These are phyloP conservation scores for Harpalus rufipes DNA, from an alignment of 2,888 invertebrate genomes.

Conservation along the genomic window DNA sequence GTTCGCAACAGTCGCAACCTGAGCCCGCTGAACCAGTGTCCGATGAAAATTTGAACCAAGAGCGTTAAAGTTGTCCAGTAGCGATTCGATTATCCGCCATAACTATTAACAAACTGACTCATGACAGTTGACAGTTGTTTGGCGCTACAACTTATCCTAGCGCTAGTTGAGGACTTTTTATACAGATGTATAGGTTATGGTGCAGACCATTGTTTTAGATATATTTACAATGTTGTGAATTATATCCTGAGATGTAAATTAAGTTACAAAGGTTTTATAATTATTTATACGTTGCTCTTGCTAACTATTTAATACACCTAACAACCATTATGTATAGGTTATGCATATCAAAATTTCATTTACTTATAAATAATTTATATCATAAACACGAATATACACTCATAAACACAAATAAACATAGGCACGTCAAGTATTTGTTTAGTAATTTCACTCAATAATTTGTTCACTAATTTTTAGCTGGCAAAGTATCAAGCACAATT, in stretches of 20 bases:
- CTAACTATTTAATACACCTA: constrained; percentile 48
- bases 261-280: constrained; percentile 52
- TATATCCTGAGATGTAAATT: constrained; percentile 51
- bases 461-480: constrained; percentile 46
- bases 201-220: constrained; percentile 60
- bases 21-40: constrained; percentile 80
- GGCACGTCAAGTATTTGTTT: constrained; percentile 54
- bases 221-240: constrained; percentile 58
- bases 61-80: constrained; percentile 76
- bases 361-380: constrained; percentile 27
- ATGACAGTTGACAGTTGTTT: constrained; percentile 35
- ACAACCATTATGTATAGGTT: constrained; percentile 10
- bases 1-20: constrained; percentile 78
- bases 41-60: constrained; percentile 87
- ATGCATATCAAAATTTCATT: constrained; percentile 35
- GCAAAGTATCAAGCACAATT: constrained; percentile 56
- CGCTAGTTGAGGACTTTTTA: constrained; percentile 59
- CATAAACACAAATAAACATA: constrained; percentile 33
- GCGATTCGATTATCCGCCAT: constrained; percentile 5
- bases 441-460: constrained; percentile 56
- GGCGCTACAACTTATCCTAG: constrained; percentile 25
- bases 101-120: constrained; percentile 30
- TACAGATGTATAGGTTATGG: constrained; percentile 61
- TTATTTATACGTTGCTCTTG: constrained; percentile 53
- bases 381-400: constrained; percentile 31